Percentiles rank a stretch among this genome's conserved stretches.
These are phyloP conservation scores for Leptinotarsa rubiginosa DNA, from an alignment of 2,888 invertebrate species.

Conservation along the genomic window DNA sequence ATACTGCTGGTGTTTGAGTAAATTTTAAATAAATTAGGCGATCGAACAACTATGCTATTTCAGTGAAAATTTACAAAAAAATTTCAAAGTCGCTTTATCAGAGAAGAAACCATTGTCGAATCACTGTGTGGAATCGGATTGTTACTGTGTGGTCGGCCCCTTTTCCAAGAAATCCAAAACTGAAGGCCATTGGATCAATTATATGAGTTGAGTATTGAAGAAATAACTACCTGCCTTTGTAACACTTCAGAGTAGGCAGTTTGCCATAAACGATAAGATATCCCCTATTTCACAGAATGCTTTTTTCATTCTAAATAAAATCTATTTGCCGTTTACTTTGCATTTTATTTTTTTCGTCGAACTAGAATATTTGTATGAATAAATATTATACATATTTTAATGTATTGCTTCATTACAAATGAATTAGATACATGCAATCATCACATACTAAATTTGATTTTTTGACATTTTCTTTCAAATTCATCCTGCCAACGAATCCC, in stretches of 20 bases:
- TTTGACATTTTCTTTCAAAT: not conserved
- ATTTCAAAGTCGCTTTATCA: too few species aligned
- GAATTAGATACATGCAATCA: too few species aligned
- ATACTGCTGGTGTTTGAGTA: too few species aligned
- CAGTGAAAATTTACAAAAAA: too few species aligned
- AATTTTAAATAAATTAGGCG: too few species aligned
- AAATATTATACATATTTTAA: too few species aligned
- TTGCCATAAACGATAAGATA: not conserved
- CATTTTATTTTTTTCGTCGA: too few species aligned
- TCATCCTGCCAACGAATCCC: not conserved
- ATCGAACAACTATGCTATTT: too few species aligned
- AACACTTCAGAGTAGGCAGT: not conserved
- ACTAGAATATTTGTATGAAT: too few species aligned
- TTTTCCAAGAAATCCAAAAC: not conserved
- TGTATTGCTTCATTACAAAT: too few species aligned
- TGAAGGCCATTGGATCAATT: not conserved
- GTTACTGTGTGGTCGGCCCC: not conserved
- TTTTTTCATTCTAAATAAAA: not conserved
- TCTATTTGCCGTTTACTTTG: not conserved
- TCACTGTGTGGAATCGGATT: not conserved
- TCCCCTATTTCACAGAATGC: not conserved
- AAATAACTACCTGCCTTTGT: slow-evolving; percentile 6
- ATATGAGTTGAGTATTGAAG: slow-evolving; percentile 2
- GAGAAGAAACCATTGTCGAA: not conserved
- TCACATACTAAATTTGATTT: not conserved